Base-by-base conservation (phyloP, 2,888 invertebrate genomes). In the Celastrina argiolus region DNA sequence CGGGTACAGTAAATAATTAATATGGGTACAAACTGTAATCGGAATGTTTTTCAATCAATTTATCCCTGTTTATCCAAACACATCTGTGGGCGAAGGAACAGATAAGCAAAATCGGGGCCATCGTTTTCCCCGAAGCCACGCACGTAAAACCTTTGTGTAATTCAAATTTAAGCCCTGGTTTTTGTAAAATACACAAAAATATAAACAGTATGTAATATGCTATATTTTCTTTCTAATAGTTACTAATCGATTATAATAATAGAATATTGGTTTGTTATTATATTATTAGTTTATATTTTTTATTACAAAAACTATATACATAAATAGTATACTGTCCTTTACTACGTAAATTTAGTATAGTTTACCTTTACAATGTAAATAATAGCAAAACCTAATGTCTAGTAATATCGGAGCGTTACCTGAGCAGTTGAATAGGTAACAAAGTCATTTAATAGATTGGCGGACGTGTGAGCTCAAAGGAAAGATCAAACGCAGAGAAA, bases 91-190 rank as follows among this genome's bases (percentile, higher is more conserved):
- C 70, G 73, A 78, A 83, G 82, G 82, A 77, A 78, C 76, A 81
- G 81, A 84, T 83, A 84, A 81, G 78, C 77, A 76, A 70, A 81
- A 80, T 75, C 69, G 75, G 78, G 79, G 79, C 74, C 72, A 72
- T 70, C 70, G 70, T 70, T 75, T 77, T 78, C 76, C 76, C 77
- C 74, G 71, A 71, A 74, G 70, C 72, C 78, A 76, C 81, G 79
- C 81, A 82, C 83, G 84, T 85, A 82, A 83, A 84, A 83, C 80
- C 77, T 83, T 81, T 84, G 82, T 86, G 82, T 84, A 83, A 85
- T 85, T 83, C 84, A 82, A 82, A 78, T 18, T 45, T 18, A 45
- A 18, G 45, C 18, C 18, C 45, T 8, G n/a, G 18, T 18, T 7
- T 18, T 45, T 45, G 16, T 10, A 45, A 18, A 16, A 45, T 18